Percentiles rank a stretch among this genome's conserved stretches.
phyloP scores from a whole-genome alignment of 2,888 invertebrate genomes.

The Trachelus iudaicus region DNA sequence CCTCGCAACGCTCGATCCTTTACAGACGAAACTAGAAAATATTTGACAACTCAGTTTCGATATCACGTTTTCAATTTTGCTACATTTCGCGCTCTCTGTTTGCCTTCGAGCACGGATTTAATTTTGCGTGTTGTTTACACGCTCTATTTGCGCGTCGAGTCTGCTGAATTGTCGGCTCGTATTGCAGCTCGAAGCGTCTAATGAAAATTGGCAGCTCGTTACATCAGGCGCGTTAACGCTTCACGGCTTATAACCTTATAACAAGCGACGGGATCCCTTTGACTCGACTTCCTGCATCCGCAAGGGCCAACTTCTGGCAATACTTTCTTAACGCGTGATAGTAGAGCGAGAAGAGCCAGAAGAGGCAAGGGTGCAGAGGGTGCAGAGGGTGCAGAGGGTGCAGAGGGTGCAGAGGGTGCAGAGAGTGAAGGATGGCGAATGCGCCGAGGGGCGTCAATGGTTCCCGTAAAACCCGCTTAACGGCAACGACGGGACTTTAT shows the following conservation, averaged over 20 bases:
- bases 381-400: no score
- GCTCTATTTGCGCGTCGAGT: constrained; percentile 30
- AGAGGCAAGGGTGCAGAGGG: no score
- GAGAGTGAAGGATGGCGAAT: constrained; percentile 24
- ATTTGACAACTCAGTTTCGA: constrained; percentile 9
- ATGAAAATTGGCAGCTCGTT: constrained; percentile 2
- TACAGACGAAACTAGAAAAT: no score
- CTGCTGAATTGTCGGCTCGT: not conserved
- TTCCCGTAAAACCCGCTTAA: constrained; percentile 43
- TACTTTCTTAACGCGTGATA: no score
- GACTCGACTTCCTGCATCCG: no score
- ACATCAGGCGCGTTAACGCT: no score
- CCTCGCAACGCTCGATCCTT: no score
- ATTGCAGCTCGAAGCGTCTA: not conserved
- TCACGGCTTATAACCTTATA: no score
- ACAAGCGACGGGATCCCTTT: no score
- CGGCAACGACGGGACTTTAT: constrained; percentile 45
- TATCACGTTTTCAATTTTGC: constrained; percentile 47
- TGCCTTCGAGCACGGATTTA: constrained; percentile 51
- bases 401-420: no score
- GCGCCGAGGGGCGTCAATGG: constrained; percentile 23
- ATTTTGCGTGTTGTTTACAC: constrained; percentile 49
- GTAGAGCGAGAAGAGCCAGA: no score
- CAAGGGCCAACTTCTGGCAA: no score
- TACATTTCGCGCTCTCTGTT: constrained; percentile 43